A percentile compares a stretch with the other conserved stretches of the same genome.
Conservation (phyloP, 2,797 vertebrate genomes). For the Oryzias sinensis region DNA sequence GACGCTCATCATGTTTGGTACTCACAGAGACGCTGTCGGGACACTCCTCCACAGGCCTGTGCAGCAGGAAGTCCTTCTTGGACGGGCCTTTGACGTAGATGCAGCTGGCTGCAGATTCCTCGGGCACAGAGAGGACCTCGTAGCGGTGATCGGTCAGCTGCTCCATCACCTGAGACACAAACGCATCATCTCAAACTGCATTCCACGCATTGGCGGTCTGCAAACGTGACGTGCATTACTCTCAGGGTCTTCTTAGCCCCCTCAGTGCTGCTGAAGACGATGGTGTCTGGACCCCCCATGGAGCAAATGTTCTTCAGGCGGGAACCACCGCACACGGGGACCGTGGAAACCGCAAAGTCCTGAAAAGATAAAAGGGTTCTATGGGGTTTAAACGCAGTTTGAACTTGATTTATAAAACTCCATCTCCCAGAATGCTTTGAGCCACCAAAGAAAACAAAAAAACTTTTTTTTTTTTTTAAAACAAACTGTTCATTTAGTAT, state of each 20-base stretch:
- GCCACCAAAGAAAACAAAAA: too few relatives aligned
- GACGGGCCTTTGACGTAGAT: conserved; percentile 82
- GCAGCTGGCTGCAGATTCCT: conserved; percentile 86
- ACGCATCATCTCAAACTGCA: too few relatives aligned
- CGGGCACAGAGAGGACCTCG: conserved; percentile 84
- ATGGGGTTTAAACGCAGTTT: too few relatives aligned
- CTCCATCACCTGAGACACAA: conserved; percentile 84
- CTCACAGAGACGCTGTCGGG: conserved; percentile 82
- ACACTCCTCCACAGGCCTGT: conserved; percentile 85
- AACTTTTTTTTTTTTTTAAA: too few relatives aligned
- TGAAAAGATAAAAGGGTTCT: conserved; percentile 38
- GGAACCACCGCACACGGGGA: conserved; percentile 81
- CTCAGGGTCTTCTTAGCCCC: conserved; percentile 85
- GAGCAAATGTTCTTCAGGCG: conserved; percentile 89
- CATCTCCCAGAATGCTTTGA: too few relatives aligned
- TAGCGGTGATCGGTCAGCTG: conserved; percentile 90
- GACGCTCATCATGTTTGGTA: conserved; percentile 2
- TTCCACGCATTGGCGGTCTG: too few relatives aligned
- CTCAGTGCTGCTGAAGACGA: conserved; percentile 84
- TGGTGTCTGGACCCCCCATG: conserved; percentile 88
- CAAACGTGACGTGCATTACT: conserved; percentile 59
- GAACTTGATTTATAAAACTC: too few relatives aligned
- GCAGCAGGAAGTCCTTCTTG: conserved; percentile 82
- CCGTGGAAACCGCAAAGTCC: conserved; percentile 90
- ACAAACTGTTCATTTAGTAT: too few relatives aligned